Evolutionary conservation across 2,113 vertebrate genomes (phyloP).

Genomic region (Plectropomus leopardus): DNA sequence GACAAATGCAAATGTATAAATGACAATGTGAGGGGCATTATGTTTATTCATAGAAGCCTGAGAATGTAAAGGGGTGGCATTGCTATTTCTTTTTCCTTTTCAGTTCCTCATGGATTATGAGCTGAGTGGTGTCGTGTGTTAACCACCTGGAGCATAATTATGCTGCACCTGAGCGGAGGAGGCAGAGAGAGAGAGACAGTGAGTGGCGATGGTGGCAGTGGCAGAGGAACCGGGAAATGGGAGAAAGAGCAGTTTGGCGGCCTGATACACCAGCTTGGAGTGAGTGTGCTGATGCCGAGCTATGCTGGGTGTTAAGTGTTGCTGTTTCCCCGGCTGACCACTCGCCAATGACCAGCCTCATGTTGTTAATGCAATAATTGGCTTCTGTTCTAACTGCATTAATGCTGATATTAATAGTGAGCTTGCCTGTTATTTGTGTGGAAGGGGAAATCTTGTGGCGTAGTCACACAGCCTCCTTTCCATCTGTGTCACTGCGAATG

Average conservation of each 20-base stretch:
- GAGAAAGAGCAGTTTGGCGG: neutral
- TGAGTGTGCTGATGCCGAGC: neutral
- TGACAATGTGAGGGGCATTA: neutral
- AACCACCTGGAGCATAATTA: slow-evolving; percentile 1
- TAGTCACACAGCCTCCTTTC: neutral
- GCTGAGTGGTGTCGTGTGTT: slow-evolving; percentile 32
- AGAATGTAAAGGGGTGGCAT: neutral
- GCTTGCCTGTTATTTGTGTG: too few relatives aligned
- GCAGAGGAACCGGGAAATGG: neutral
- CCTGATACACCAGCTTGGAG: neutral
- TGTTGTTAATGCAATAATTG: neutral
- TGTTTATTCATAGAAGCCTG: neutral
- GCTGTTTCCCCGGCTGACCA: neutral
- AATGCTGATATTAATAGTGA: neutral
- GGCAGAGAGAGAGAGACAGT: neutral
- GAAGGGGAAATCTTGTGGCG: neutral
- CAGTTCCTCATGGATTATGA: slow-evolving; percentile 26
- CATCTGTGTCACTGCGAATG: neutral
- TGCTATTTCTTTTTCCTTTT: slow-evolving; percentile 8
- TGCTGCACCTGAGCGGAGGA: slow-evolving; percentile 5
- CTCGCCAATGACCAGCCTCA: neutral
- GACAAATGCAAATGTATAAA: neutral
- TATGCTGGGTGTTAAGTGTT: neutral
- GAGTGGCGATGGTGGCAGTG: neutral
- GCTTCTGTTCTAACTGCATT: neutral